Evolutionary conservation across 2,888 invertebrate species (phyloP), one percentile per base, ranked within the genome.

Genomic region (Branchinecta sandiegonensis): DNA sequence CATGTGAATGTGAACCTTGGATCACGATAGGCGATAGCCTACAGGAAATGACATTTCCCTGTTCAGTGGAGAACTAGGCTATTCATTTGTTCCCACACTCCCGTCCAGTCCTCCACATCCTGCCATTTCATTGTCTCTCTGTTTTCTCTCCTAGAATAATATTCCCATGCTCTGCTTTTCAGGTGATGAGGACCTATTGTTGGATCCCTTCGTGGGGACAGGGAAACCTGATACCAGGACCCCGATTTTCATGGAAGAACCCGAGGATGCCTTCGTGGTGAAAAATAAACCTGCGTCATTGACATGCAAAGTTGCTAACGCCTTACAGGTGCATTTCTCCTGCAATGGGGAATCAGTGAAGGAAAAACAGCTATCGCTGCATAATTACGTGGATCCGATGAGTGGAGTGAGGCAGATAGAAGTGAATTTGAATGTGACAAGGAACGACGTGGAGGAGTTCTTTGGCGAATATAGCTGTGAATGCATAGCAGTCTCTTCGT

Each of bases 371-470:
- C 84, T 85, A 66, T 81, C 83, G 68, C 86, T 86, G 75, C 87
- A 88, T 75, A 88, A 88, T 74, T 91, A 91, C 75, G 91, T 91
- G 68, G 92, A 94, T 78, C 90, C 92, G 23, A 90, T 90, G 78
- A 88, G 87, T 10, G 92, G 92, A 56, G 88, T 90, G 65, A 82
- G 91, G 71, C 87, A 90, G 75, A 86, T 90, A 74, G 93, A 93
- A 77, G 89, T 87, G 50, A 88, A 89, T 72, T 84, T 89, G 72
- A 89, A 90, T 77, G 86, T 94, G 72, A 89, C 88, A 66, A 83
- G 92, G 71, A 88, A 91, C 77, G 87, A 89, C 75, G 92, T 96
- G 69, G 94, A 95, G 75, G 94, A 94, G 77, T 94, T 90, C 79
- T 92, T 91, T 76, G 93, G 91, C 23, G 90, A 89, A 75, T 82